Evolutionary conservation across 1,140 invertebrate species (phyloP), one percentile per base, ranked within the genome.

Genomic region (Leptinotarsa undecemlineata): DNA sequence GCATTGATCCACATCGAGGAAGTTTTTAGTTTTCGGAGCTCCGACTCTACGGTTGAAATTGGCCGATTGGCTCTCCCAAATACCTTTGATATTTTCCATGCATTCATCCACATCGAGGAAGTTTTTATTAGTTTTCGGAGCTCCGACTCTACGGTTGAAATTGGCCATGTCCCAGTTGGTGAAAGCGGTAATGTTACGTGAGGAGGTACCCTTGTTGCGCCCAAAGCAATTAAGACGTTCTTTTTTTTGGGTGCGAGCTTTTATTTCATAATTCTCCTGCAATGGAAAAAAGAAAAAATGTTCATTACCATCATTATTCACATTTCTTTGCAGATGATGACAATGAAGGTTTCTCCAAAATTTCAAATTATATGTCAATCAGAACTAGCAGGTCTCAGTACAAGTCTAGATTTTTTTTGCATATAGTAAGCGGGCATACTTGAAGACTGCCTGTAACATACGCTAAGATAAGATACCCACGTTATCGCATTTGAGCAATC

Each of bases 191-290:
- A 23, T 77, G 5, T 61, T 47, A 15, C 15, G 51, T 17, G 51
- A 47, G 13, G 17, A 64, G n/a, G 17, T 63, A 19, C 48, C 48
- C 21, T 57, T 76, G 66, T 74, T 69, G 57, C 51, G 51, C 8
- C 19, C 51, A n/a, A 68, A 26, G 33, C 21, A 67, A 33, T 48
- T 26, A 33, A 64, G 23, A 23, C 67, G 71, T 48, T 71, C 63
- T 19, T 75, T 75, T 33, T 60, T 68, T n/a, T 72, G 71, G 23
- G 20, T 71, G 42, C 74, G 70, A 48, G 51, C 68, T 33, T 60
- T 72, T 48, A 68, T 72, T 61, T 26, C 74, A 63, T 26, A 61
- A 69, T 15, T 70, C 63, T 26, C 73, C 73, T 68, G 23, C 13
- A 68, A 68, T 11, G 13, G 15, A 62, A 62, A 6, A 42, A 42